Conservation (phyloP, 2,113 vertebrate genomes). For the Anhinga anhinga region DNA sequence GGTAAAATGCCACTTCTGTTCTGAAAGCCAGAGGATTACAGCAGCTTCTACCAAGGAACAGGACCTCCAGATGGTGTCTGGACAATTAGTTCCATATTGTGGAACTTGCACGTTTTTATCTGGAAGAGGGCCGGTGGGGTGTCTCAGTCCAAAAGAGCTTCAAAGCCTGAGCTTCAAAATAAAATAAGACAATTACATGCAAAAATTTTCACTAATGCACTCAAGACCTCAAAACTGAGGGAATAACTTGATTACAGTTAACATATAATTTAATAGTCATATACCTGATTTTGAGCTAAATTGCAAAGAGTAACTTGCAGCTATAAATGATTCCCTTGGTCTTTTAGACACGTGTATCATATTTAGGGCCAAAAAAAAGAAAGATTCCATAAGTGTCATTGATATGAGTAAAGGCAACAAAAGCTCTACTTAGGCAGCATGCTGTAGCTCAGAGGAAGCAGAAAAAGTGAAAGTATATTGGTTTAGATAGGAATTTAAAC, state of each 20-base stretch:
- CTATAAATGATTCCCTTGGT: neutral
- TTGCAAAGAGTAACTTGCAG: neutral
- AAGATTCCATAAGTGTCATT: neutral
- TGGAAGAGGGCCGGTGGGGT: neutral
- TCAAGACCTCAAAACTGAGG: neutral
- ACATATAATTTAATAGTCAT: neutral
- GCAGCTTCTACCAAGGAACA: neutral
- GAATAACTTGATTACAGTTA: neutral
- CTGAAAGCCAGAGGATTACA: constrained; percentile 22
- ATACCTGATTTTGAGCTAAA: neutral
- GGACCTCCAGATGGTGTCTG: constrained; percentile 33
- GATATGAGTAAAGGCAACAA: neutral
- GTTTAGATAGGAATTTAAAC: neutral
- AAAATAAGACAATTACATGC: constrained; percentile 2
- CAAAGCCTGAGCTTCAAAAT: constrained; percentile 5
- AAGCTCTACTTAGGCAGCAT: neutral
- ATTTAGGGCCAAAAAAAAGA: neutral
- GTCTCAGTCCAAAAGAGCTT: constrained; percentile 3
- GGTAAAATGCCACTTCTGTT: neutral
- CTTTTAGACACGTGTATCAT: neutral
- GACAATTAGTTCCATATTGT: constrained; percentile 37
- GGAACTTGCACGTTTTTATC: neutral
- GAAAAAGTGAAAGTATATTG: neutral
- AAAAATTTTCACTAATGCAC: constrained; percentile 1
- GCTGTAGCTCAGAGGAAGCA: neutral